phyloP scores from a whole-genome alignment of 2,888 invertebrate species.

The Flabesymbios commensalis region DNA sequence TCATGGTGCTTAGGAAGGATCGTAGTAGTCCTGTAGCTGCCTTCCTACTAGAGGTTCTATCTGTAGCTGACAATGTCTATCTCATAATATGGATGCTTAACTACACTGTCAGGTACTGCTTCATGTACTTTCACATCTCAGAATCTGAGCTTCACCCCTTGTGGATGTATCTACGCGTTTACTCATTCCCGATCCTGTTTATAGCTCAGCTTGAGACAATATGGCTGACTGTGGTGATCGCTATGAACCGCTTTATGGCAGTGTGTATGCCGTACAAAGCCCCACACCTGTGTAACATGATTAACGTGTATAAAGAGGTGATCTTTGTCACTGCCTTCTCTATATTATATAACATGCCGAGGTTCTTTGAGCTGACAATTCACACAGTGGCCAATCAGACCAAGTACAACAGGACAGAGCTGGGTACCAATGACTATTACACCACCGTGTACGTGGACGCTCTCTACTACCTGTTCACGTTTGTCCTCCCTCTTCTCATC shows the following conservation, averaged over 20 bases:
- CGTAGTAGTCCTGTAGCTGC: conserved; percentile 24
- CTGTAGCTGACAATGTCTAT: conserved; percentile 32
- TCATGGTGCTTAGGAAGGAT: conserved; percentile 26
- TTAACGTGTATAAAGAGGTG: conserved; percentile 31
- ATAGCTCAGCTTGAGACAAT: conserved; percentile 36
- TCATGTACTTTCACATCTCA: conserved; percentile 13
- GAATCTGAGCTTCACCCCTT: not conserved
- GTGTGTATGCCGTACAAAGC: conserved; percentile 36
- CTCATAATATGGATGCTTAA: conserved; percentile 31
- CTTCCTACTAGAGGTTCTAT: conserved; percentile 31
- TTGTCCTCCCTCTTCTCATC: conserved; percentile 32
- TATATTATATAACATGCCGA: conserved; percentile 31
- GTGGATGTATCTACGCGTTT: conserved; percentile 30
- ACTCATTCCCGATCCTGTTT: conserved; percentile 34
- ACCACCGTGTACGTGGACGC: conserved; percentile 27
- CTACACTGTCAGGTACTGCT: conserved; percentile 23
- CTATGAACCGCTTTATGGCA: conserved; percentile 37
- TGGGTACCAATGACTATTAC: conserved; percentile 23
- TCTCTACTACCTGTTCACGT: conserved; percentile 33
- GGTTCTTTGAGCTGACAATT: conserved; percentile 31
- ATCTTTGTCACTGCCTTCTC: conserved; percentile 27
- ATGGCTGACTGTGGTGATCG: conserved; percentile 36
- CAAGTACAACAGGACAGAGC: conserved; percentile 21
- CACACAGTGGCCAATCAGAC: not conserved
- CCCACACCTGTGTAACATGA: conserved; percentile 30